A percentile compares a stretch with the other conserved stretches of the same genome.
These are phyloP conservation scores for sheep (Ovis aries) DNA, from an alignment of 2,113 vertebrate species.

Conservation along the genomic window ARS-UI_Ramb_v3.0 NC_056060.1:33852001-33852500, in stretches of 20 bases:
- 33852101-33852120: background rate
- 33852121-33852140: background rate
- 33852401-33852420: background rate
- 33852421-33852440: fast-evolving
- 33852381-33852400: background rate
- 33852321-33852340: background rate
- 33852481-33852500: background rate
- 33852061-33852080: conserved; percentile 6
- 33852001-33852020: background rate
- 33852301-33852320: background rate
- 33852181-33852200: background rate
- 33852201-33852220: background rate
- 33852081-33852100: background rate
- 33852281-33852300: background rate
- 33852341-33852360: background rate
- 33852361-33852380: background rate
- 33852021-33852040: background rate
- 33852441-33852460: background rate
- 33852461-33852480: background rate
- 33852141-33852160: background rate
- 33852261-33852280: background rate
- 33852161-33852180: background rate
- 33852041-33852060: background rate
- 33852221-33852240: background rate
- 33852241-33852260: background rate